These are phyloP conservation scores for Burhinus bistriatus DNA, from an alignment of 2,113 vertebrate genomes.

Conservation along the genomic window DNA sequence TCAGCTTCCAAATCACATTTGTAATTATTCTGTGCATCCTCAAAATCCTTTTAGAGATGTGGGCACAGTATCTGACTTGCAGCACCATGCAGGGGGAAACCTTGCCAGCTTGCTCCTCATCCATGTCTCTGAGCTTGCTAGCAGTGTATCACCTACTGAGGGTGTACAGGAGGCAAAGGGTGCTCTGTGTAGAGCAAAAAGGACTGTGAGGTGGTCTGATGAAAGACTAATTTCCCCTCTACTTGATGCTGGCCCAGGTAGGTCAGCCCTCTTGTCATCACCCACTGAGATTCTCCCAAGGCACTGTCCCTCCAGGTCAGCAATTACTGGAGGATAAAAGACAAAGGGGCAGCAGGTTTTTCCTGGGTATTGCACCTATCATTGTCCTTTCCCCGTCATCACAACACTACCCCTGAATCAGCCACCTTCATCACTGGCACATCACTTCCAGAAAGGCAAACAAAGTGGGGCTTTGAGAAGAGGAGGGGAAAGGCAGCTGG, in stretches of 20 bases:
- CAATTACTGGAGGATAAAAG: background rate
- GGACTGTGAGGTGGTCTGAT: background rate
- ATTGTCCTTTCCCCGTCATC: background rate
- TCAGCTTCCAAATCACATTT: background rate
- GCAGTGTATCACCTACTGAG: background rate
- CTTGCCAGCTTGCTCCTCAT: background rate
- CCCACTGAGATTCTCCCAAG: background rate
- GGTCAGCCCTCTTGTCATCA: background rate
- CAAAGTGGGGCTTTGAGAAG: background rate
- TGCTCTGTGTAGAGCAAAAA: background rate
- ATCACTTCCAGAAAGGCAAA: background rate
- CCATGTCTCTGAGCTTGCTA: background rate
- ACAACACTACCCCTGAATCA: background rate
- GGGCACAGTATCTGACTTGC: background rate
- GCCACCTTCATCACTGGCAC: background rate
- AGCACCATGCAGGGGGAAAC: background rate
- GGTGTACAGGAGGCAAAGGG: background rate
- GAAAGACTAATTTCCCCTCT: background rate
- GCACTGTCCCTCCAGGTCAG: background rate
- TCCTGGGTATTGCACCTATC: background rate
- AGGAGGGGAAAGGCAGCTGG: background rate
- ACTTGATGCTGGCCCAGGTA: background rate
- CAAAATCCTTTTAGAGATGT: background rate
- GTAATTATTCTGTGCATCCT: background rate
- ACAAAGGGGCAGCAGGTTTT: background rate